A percentile compares a stretch with the other conserved stretches of the same genome.
Evolutionary conservation across 1,140 invertebrate species (phyloP).

Genomic region (Phymorhynchus buccinoides): DNA sequence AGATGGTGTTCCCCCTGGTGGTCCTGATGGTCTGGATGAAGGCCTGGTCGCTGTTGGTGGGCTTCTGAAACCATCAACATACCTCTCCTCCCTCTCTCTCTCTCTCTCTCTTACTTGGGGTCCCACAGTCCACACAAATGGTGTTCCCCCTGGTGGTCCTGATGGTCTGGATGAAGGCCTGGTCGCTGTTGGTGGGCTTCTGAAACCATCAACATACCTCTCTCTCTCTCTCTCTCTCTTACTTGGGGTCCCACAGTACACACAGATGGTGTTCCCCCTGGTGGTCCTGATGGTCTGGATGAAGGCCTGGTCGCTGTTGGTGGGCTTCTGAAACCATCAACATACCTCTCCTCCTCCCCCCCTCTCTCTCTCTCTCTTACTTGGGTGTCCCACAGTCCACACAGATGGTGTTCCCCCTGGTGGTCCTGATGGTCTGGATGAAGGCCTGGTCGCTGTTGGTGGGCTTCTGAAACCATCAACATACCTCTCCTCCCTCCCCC

Average conservation of each 20-base stretch:
- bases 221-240: too few species aligned
- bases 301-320: conserved; percentile 74
- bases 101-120: background rate
- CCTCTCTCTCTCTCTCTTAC: too few species aligned
- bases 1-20: conserved; percentile 90
- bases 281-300: conserved; percentile 75
- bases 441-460: conserved; percentile 74
- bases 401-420: conserved; percentile 79
- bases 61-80: too few species aligned
- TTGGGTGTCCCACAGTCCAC: too few species aligned
- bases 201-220: too few species aligned
- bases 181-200: conserved; percentile 76
- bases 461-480: conserved; percentile 45
- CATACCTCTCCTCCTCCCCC: too few species aligned
- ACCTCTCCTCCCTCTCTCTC: too few species aligned
- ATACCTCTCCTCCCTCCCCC: too few species aligned
- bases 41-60: conserved; percentile 75
- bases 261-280: conserved; percentile 76
- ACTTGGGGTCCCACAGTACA: too few species aligned
- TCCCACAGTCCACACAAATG: background rate
- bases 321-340: conserved; percentile 49
- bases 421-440: conserved; percentile 71
- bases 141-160: conserved; percentile 80
- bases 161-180: conserved; percentile 67
- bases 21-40: conserved; percentile 68